Base-by-base conservation (phyloP, 35 echinoderm and acorn worm species). In the Ophioderma brevispina region DNA sequence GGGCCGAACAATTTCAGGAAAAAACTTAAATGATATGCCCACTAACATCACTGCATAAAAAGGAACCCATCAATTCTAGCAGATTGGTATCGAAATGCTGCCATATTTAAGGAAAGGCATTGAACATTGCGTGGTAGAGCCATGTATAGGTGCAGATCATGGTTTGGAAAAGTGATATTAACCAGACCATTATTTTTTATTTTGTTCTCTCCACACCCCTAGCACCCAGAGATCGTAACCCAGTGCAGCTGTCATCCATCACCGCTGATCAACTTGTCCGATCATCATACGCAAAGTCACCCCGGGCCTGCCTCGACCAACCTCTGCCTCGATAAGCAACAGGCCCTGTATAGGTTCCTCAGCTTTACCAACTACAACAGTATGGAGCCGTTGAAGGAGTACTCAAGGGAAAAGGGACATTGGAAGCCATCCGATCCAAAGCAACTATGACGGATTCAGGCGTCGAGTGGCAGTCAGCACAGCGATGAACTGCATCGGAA, bases 211-310 rank as follows among this genome's bases (percentile, higher is more conserved):
- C n/a, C n/a, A n/a, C n/a, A n/a, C n/a, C n/a, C n/a, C n/a, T n/a
- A 91, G 90, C 90, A 36, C 82, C 90, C 1, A 77, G 76, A 31
- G 76, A 76, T 43, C 75, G 90, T 19, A 91, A 91, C 49, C 86
- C 90, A 0, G 86, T 91, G 13, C 82, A 81, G 34, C 76, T 91
- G 59, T 78, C 90, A 37, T 91, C 90, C 13, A 84, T 91, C 64
- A 91, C 81, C 46, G 32, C 90, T 3, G 63, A 59, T 37, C 83
- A 85, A 37, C 52, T 85, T 13, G 1, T 70, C 1, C 15, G 59
- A 8, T 85, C 43, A 31, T 64, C 52, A 37, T 59, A 33, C 36
- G 19, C 83, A 85, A 36, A 49, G 25, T 85, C 55, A 36, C 83
- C 83, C 36, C 32, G 21, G 32, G 34, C 83, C 43, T n/a, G n/a